Percentiles rank a stretch among this genome's conserved stretches.
phyloP scores from a whole-genome alignment of 1,140 invertebrate species.

The Atta colombica region DNA sequence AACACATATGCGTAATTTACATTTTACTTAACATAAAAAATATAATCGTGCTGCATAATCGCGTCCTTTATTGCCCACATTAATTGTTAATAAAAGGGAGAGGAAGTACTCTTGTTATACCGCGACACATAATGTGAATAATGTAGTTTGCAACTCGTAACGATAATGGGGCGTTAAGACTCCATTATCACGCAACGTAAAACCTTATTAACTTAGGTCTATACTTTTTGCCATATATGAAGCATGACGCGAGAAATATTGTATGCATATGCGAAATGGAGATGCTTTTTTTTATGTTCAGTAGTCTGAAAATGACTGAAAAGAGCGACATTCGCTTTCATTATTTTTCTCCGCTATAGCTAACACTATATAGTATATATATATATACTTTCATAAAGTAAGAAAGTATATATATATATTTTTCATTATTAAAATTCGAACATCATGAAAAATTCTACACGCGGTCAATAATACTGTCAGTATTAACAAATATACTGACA shows the following conservation, averaged over 20 bases:
- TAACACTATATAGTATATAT: background rate
- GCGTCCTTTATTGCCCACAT: constrained; percentile 55
- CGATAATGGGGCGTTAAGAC: constrained; percentile 67
- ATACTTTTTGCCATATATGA: constrained; percentile 55
- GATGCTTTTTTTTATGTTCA: constrained; percentile 51
- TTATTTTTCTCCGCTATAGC: background rate
- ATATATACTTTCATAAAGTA: too few species aligned
- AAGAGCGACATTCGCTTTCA: constrained; percentile 10
- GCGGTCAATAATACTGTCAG: too few species aligned
- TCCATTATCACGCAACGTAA: constrained; percentile 70
- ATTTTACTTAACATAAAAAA: constrained; percentile 58
- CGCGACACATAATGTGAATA: constrained; percentile 47
- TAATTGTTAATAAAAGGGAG: constrained; percentile 66
- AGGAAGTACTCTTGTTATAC: constrained; percentile 56
- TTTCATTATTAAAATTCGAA: background rate
- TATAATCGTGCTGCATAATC: constrained; percentile 42
- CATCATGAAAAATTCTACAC: background rate
- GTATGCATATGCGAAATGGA: constrained; percentile 53
- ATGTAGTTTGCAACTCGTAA: constrained; percentile 69
- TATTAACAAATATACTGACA: too few species aligned
- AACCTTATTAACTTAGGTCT: constrained; percentile 64
- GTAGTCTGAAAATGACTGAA: background rate
- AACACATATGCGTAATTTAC: constrained; percentile 33
- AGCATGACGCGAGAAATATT: constrained; percentile 60
- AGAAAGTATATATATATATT: too few species aligned